Evolutionary conservation across 2,888 invertebrate species (phyloP).

Genomic region (Cephus sareptanus): DNA sequence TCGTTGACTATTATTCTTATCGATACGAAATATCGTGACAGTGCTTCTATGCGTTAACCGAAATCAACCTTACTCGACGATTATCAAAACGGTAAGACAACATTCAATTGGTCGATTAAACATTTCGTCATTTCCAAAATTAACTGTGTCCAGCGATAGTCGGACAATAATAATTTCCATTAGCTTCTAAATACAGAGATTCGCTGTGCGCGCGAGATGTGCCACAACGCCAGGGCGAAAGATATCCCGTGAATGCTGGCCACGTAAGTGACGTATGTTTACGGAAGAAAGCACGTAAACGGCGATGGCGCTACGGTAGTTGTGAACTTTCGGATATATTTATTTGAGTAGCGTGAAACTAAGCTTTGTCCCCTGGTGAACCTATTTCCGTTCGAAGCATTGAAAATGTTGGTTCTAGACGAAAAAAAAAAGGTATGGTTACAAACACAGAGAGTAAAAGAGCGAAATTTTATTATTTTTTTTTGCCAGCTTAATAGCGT

Average conservation of each 20-base stretch:
- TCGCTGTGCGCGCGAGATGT: not conserved
- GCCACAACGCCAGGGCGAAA: not conserved
- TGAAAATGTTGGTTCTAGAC: not conserved
- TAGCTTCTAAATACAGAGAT: not conserved
- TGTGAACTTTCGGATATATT: not conserved
- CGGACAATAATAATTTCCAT: not conserved
- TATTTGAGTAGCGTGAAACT: not conserved
- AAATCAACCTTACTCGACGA: not conserved
- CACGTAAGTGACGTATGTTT: conserved; percentile 12
- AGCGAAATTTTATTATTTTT: not conserved
- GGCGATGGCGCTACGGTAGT: not conserved
- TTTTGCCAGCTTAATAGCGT: not conserved
- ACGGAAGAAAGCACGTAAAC: conserved; percentile 12
- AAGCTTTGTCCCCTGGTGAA: not conserved
- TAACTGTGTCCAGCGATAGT: not conserved
- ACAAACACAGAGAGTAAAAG: no score
- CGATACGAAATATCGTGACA: not conserved
- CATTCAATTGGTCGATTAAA: not conserved
- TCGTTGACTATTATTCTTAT: not conserved
- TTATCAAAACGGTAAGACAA: not conserved
- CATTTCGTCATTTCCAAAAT: not conserved
- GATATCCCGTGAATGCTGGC: conserved; percentile 3
- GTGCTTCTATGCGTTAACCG: not conserved
- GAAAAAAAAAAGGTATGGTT: not conserved
- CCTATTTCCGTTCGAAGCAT: not conserved